Conservation (phyloP, 2,113 vertebrate genomes). For the Paramormyrops kingsleyae region DNA sequence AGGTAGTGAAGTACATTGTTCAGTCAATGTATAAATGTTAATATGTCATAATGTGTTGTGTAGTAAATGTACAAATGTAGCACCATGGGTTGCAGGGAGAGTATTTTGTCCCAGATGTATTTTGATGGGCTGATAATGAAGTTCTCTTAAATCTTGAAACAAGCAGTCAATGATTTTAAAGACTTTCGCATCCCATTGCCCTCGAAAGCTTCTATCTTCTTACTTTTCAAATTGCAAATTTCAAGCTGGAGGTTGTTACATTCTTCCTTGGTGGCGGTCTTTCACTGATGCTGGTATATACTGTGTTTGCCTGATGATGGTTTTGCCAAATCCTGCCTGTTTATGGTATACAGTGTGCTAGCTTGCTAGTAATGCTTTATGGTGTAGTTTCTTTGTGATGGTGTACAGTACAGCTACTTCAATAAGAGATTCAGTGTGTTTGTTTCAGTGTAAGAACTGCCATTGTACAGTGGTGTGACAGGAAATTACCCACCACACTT, state of each 20-base stretch:
- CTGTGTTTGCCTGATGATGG: neutral
- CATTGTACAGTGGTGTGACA: neutral
- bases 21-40: neutral
- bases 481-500: neutral
- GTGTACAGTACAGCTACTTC: neutral
- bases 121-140: neutral
- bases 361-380: neutral
- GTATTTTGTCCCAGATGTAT: neutral
- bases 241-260: neutral
- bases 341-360: neutral
- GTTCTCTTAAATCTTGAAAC: neutral
- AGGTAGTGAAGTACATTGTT: neutral
- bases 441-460: neutral
- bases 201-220: neutral
- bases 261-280: neutral
- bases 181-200: neutral
- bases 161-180: neutral
- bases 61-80: neutral
- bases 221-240: neutral
- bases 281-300: neutral
- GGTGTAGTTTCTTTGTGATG: neutral
- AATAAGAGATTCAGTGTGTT: neutral
- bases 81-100: neutral
- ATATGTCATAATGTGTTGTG: neutral
- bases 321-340: neutral